Base-by-base conservation (phyloP, 2,888 invertebrate genomes). In the Cantharis rufa region DNA sequence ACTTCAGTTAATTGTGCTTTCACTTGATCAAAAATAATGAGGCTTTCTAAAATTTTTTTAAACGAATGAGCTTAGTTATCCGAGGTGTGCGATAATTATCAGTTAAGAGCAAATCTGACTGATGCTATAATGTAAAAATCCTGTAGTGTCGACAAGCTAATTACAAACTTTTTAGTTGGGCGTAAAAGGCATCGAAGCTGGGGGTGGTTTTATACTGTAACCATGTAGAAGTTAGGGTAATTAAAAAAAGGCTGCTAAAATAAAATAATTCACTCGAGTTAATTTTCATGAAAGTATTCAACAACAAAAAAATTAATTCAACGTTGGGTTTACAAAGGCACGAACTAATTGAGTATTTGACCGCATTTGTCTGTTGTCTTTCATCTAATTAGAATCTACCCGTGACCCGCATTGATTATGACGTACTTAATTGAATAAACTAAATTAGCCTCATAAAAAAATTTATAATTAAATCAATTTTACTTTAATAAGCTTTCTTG, bases 301-400 rank as follows among this genome's bases (percentile, higher is more conserved):
- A 48, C 48, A 48, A 48, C 32, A 48, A 48, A 48, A 48, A 48
- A 48, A 48, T 66, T 66, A 21, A 66, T 66, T 18, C n/a, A 66
- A 16, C 1, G 61, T 71, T 63, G 62, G 71, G 28, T 63, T 64
- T 71, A 48, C 62, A 28, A 62, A n/a, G 27, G 63, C 13, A 18
- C 24, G n/a, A 48, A 24, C 70, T 21, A 70, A 70, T 48, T 48
- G 48, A 48, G 15, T 66, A 70, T 16, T 70, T 76, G 69, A 72
- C 76, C 76, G 72, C 69, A 69, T 62, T 69, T 72, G 69, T 69
- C 69, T 72, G 63, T 71, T 69, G 76, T 72, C 76, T 76, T 71
- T 66, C 69, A 69, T 69, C 71, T 76, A 76, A 76, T 76, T 71
- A 76, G 72, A 69, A 71, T 62, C 64, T 71, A 69, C 28, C 27